Percentiles rank a stretch among this genome's conserved stretches.
phyloP scores from a whole-genome alignment of 2,113 vertebrate genomes.

The Lota lota region DNA sequence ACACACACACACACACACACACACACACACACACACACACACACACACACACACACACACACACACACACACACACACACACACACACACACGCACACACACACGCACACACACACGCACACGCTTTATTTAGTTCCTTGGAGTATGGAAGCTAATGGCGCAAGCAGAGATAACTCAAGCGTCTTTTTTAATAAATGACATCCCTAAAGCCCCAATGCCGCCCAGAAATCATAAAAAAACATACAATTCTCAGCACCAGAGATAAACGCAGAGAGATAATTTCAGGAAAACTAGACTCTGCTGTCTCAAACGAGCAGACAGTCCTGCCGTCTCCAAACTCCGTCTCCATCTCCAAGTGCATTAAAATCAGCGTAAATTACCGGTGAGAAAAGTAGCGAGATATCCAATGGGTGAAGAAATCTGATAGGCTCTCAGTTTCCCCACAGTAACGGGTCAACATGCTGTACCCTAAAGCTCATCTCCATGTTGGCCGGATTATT shows the following conservation, averaged over 20 bases:
- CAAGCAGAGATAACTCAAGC: slow-evolving; percentile 14
- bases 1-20: too few species aligned
- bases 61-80: not conserved
- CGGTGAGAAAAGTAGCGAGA: slow-evolving; percentile 6
- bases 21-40: too few species aligned
- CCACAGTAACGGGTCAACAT: slow-evolving; percentile 4
- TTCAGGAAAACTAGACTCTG: not conserved
- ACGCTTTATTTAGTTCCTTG: too few species aligned
- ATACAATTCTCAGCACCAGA: not conserved
- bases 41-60: too few species aligned
- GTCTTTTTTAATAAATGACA: slow-evolving; percentile 13
- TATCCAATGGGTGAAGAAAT: not conserved
- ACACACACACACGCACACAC: too few species aligned
- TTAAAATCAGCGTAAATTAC: slow-evolving; percentile 19
- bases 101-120: too few species aligned
- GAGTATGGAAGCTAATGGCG: slow-evolving; percentile 8
- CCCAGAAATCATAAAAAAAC: not conserved
- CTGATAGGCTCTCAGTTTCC: not conserved
- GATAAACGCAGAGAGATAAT: not conserved
- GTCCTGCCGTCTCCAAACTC: not conserved
- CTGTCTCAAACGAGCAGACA: not conserved
- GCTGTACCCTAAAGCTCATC: slow-evolving; percentile 7
- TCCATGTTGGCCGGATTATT: slow-evolving; percentile 5
- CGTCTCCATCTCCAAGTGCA: too few species aligned
- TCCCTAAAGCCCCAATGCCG: not conserved